Percentiles rank a stretch among this genome's conserved stretches.
phyloP scores from a whole-genome alignment of 2,113 vertebrate genomes.

The Odocoileus virginianus region DNA sequence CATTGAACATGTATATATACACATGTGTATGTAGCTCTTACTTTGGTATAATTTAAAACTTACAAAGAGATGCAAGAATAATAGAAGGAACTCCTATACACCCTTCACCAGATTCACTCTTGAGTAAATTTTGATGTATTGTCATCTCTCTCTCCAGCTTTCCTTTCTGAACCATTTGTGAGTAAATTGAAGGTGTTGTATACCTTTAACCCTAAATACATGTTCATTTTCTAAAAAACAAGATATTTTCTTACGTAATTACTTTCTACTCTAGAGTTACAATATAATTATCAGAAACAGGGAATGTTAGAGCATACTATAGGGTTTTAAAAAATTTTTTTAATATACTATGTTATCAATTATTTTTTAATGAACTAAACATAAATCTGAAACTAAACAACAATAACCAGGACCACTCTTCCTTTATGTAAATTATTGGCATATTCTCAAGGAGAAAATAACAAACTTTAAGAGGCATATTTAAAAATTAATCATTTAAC shows the following conservation, averaged over 20 bases:
- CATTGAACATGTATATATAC: neutral
- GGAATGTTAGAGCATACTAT: neutral
- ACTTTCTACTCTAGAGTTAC: neutral
- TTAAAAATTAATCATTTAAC: neutral
- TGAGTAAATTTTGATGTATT: neutral
- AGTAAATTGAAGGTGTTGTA: neutral
- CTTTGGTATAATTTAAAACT: neutral
- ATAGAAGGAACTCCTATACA: neutral
- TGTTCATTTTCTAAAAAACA: neutral
- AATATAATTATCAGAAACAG: neutral
- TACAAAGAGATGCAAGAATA: neutral
- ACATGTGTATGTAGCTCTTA: neutral
- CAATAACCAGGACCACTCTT: neutral
- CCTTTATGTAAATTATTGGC: neutral
- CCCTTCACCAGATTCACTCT: neutral
- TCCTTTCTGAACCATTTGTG: neutral
- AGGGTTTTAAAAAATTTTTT: neutral
- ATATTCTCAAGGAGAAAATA: neutral
- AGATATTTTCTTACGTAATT: neutral
- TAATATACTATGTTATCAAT: neutral
- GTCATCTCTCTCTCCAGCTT: neutral
- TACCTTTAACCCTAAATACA: neutral
- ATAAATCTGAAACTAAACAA: neutral
- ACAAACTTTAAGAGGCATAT: neutral
- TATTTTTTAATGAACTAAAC: neutral